Evolutionary conservation across 2,888 invertebrate genomes (phyloP).

Genomic region (Scaptomyza polygonia): DNA sequence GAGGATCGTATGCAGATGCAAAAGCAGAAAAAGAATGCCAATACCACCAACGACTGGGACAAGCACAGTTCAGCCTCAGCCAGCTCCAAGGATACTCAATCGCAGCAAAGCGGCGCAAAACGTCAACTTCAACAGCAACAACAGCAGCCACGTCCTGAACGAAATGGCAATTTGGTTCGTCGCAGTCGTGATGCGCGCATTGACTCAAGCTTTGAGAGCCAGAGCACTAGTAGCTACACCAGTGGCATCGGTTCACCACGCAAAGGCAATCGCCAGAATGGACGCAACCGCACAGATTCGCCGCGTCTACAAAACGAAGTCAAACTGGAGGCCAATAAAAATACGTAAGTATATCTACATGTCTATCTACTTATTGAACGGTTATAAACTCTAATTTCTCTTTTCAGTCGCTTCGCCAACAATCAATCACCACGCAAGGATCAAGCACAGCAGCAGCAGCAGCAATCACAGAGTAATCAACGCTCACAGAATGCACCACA

Average conservation of each 20-base stretch:
- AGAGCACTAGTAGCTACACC: conserved; percentile 65
- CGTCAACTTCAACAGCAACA: conserved; percentile 42
- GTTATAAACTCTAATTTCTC: neutral
- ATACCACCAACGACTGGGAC: conserved; percentile 76
- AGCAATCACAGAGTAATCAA: conserved; percentile 57
- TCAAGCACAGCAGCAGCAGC: conserved; percentile 47
- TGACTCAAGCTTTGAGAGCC: conserved; percentile 63
- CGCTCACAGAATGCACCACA: conserved; percentile 81
- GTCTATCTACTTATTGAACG: neutral
- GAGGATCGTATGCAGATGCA: conserved; percentile 70
- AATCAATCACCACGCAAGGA: conserved; percentile 61
- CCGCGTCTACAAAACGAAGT: conserved; percentile 78
- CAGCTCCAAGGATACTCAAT: conserved; percentile 76
- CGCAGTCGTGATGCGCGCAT: conserved; percentile 36
- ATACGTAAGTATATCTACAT: conserved; percentile 55
- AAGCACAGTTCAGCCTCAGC: conserved; percentile 78
- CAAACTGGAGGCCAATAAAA: conserved; percentile 69
- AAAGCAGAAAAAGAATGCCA: conserved; percentile 28
- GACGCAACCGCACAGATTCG: conserved; percentile 63
- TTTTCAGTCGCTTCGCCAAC: conserved; percentile 61
- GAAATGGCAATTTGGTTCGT: conserved; percentile 29
- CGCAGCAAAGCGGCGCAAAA: conserved; percentile 48
- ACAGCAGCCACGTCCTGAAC: conserved; percentile 37
- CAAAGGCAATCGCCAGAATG: conserved; percentile 69
- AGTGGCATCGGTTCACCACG: conserved; percentile 72